Percentiles rank a stretch among this genome's conserved stretches.
Evolutionary conservation across 2,797 vertebrate genomes (phyloP).

Genomic region (Coregonus suidteri): DNA sequence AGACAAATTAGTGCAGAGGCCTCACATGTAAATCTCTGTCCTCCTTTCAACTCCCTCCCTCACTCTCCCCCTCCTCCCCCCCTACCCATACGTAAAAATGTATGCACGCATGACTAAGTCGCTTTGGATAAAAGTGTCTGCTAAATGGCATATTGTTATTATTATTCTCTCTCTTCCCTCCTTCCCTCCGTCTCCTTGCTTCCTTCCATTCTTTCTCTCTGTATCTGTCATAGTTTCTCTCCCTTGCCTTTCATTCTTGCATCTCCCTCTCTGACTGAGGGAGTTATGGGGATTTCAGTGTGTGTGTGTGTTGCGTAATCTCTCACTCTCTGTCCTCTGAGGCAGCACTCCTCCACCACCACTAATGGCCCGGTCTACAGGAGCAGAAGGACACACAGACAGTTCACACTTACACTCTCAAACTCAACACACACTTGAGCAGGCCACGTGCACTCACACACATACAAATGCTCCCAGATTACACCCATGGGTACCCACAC

Average conservation of each 20-base stretch:
- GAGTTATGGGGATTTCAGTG: neutral
- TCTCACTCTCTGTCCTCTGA: neutral
- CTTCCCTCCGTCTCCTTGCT: neutral
- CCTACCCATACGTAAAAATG: neutral
- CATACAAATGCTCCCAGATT: neutral
- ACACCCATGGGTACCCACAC: neutral
- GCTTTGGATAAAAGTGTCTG: no score
- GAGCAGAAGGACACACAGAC: neutral
- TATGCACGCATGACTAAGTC: no score
- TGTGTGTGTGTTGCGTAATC: slow-evolving; percentile 8
- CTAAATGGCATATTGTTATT: no score
- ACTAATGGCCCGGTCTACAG: neutral
- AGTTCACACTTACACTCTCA: neutral
- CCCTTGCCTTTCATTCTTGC: neutral
- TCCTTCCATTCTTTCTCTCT: slow-evolving; percentile 18
- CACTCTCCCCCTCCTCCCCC: slow-evolving; percentile 19
- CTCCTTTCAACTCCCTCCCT: slow-evolving; percentile 18
- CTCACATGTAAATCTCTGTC: neutral
- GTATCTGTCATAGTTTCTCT: slow-evolving; percentile 3
- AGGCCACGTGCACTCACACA: neutral
- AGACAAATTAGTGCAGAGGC: neutral
- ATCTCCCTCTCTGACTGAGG: neutral
- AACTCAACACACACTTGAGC: neutral
- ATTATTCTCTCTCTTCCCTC: neutral
- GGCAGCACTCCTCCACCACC: neutral